A percentile compares a stretch with the other conserved stretches of the same genome.
phyloP scores from a whole-genome alignment of 2,888 invertebrate species.

The Sericinus montela region DNA sequence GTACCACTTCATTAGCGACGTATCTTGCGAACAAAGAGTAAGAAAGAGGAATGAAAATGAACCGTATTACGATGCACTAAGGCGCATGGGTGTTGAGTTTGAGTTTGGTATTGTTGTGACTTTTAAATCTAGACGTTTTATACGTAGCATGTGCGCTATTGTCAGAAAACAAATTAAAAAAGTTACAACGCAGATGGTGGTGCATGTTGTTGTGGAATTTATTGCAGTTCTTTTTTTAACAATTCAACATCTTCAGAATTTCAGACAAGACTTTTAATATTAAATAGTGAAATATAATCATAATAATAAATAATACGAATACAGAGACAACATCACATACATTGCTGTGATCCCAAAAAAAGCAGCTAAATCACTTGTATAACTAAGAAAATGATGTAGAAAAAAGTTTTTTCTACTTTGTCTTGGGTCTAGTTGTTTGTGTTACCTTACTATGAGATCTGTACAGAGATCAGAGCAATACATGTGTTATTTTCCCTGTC shows the following conservation, averaged over 20 bases:
- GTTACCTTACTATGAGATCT: no score
- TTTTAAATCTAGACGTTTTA: slow-evolving; percentile 17
- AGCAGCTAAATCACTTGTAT: no score
- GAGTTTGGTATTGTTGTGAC: slow-evolving; percentile 2
- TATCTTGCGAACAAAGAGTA: slow-evolving; percentile 5
- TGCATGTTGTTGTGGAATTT: slow-evolving; percentile 3
- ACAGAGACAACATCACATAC: no score
- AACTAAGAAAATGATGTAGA: no score
- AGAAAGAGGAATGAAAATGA: not conserved
- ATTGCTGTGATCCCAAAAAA: no score
- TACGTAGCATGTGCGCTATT: slow-evolving; percentile 15
- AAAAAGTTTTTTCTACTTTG: no score
- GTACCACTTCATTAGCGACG: slow-evolving; percentile 6
- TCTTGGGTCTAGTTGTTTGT: no score
- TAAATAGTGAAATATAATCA: no score
- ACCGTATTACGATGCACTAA: slow-evolving; percentile 1
- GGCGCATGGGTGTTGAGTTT: not conserved
- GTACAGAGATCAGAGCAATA: no score
- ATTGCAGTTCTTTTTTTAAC: not conserved
- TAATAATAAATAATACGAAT: no score
- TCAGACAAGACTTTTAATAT: no score
- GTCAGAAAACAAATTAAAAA: slow-evolving; percentile 19
- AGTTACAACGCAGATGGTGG: slow-evolving; percentile 8
- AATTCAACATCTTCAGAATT: not conserved
- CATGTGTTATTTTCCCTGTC: no score